Evolutionary conservation across 2,797 vertebrate genomes (phyloP), one percentile per base, ranked within the genome.

Genomic region (Poeciliopsis infans): DNA sequence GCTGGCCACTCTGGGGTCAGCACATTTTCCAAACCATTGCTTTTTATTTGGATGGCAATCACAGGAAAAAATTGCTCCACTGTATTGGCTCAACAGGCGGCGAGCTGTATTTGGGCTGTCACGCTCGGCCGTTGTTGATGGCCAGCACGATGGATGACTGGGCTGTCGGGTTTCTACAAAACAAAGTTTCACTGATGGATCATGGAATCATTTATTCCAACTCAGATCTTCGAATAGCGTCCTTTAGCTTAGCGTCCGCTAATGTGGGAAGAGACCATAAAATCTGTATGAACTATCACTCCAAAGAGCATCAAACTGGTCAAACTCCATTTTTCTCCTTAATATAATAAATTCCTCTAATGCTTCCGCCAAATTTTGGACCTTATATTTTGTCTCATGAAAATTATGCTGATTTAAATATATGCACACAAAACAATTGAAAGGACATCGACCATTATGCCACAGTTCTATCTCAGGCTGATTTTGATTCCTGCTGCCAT

Each of bases 21-120:
- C 86, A 23, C 36, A 88, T 94, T 93, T 94, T 91, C 88, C 85
- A 79, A 91, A 88, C 85, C 88, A 81, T 82, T 86, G 90, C 89
- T 68, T 84, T 85, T 84, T 74, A 91, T 83, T 88, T 75, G 80
- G 71, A 73, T 4, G 31, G 75, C 70, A 85, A 89, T 87, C 76
- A 89, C 80, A 81, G 49, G 74, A 49, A 89, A 80, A 90, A 80
- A 85, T 10, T 23, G 82, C 79, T 82, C 53, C 28, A 88, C 89
- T 92, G 87, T 94, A 93, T 75, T 79, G 69, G 49, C 82, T 92
- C 92, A 93, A 91, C 85, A 91, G 86, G 89, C 87, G 23, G 87
- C 78, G 74, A 79, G 71, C 79, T 86, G 73, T 57, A 79, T 84
- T 86, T 79, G 74, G 78, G 47, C 43, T 51, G 75, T 85, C 83